Percentiles rank a stretch among this genome's conserved stretches.
phyloP scores from a whole-genome alignment of 2,113 vertebrate genomes.

The Xenopus laevis region DNA sequence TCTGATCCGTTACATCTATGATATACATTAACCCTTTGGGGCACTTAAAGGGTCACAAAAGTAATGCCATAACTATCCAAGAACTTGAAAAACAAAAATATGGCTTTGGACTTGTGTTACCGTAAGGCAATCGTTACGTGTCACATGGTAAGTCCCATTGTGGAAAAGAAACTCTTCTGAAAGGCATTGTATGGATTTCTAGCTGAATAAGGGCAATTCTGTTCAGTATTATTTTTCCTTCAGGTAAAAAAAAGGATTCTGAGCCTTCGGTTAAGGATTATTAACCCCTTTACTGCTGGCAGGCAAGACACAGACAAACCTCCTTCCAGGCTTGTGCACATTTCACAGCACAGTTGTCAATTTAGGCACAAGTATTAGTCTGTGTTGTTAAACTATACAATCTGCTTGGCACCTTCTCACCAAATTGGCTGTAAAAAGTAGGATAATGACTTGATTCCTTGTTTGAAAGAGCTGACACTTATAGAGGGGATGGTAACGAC shows the following conservation, averaged over 20 bases:
- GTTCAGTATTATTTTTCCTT: constrained; percentile 16
- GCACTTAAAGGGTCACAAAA: not conserved
- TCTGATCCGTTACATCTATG: not conserved
- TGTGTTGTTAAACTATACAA: too few species aligned
- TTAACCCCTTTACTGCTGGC: constrained; percentile 2
- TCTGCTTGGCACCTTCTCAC: constrained; percentile 46
- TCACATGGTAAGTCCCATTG: constrained; percentile 39
- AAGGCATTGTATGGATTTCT: too few species aligned
- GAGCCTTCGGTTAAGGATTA: not conserved
- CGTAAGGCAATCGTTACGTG: constrained; percentile 62
- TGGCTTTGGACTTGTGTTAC: constrained; percentile 60
- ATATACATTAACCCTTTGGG: not conserved
- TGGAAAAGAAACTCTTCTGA: too few species aligned
- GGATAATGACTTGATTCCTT: too few species aligned
- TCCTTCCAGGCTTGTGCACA: constrained; percentile 32
- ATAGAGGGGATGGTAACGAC: too few species aligned
- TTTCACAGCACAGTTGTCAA: constrained; percentile 33
- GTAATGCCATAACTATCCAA: not conserved
- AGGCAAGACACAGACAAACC: too few species aligned
- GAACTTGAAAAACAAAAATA: constrained; percentile 11
- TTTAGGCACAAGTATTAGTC: constrained; percentile 47
- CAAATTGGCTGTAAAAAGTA: not conserved
- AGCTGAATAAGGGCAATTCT: too few species aligned
- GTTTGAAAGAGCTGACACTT: too few species aligned
- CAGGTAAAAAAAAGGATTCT: not conserved